phyloP scores from a whole-genome alignment of 2,888 invertebrate species.

The Drosophila suboccidentalis region DNA sequence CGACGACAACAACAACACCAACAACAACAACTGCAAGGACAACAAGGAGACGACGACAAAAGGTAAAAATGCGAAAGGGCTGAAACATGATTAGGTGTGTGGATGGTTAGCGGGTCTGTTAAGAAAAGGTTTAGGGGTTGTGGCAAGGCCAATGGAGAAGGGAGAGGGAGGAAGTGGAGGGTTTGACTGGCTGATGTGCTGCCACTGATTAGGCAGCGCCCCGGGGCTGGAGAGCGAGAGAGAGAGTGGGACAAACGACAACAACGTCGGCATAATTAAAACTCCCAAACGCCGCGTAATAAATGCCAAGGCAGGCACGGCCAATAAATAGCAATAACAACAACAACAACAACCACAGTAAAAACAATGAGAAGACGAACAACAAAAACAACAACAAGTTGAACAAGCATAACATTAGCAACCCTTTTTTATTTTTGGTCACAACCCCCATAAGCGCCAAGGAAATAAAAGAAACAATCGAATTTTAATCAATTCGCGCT shows the following conservation, averaged over 20 bases:
- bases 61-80: conserved; percentile 75
- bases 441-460: conserved; percentile 28
- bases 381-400: conserved; percentile 11
- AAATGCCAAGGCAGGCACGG: conserved; percentile 81
- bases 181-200: conserved; percentile 62
- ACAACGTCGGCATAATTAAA: conserved; percentile 73
- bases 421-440: conserved; percentile 54
- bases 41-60: conserved; percentile 49
- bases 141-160: background rate
- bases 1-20: conserved; percentile 40
- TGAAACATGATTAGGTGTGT: conserved; percentile 77
- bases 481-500: conserved; percentile 85
- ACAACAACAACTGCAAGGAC: conserved; percentile 38
- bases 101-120: conserved; percentile 48
- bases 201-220: conserved; percentile 78
- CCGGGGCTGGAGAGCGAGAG: conserved; percentile 32
- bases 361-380: conserved; percentile 29
- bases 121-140: conserved; percentile 7
- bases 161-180: conserved; percentile 7
- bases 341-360: conserved; percentile 30
- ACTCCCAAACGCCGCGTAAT: conserved; percentile 76
- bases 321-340: conserved; percentile 78
- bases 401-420: conserved; percentile 51
- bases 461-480: conserved; percentile 83
- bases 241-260: conserved; percentile 28